Conservation (phyloP, 2,888 invertebrate species). For the Linnaemya vulpina region DNA sequence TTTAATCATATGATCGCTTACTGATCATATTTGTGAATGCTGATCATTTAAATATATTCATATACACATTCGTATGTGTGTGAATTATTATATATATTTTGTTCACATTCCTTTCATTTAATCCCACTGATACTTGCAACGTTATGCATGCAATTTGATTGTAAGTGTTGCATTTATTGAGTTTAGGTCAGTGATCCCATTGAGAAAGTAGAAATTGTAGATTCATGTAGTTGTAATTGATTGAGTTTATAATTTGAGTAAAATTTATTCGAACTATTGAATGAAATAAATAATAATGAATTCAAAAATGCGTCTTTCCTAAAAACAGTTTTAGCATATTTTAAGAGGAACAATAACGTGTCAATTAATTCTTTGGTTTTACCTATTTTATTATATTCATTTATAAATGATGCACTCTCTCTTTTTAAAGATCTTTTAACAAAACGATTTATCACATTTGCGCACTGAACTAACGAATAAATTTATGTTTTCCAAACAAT, state of each 20-base stretch:
- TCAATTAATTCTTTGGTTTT: too few species aligned
- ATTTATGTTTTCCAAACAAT: too few species aligned
- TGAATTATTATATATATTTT: not conserved
- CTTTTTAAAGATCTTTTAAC: too few species aligned
- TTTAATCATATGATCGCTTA: conserved; percentile 46
- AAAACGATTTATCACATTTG: too few species aligned
- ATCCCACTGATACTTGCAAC: not conserved
- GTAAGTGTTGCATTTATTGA: not conserved
- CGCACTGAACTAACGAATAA: too few species aligned
- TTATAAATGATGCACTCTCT: too few species aligned
- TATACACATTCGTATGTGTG: not conserved
- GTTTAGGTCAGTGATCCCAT: conserved; percentile 33
- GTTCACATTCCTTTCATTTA: conserved; percentile 11
- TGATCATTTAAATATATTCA: conserved; percentile 53
- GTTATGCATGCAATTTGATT: too few species aligned
- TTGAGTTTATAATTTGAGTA: not conserved
- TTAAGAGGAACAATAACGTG: too few species aligned
- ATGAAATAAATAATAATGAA: too few species aligned
- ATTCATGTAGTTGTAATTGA: not conserved
- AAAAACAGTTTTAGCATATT: not conserved
- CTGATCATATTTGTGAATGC: conserved; percentile 47
- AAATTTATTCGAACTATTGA: not conserved
- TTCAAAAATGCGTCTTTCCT: too few species aligned
- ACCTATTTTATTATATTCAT: too few species aligned
- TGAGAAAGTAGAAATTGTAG: not conserved